phyloP scores from a whole-genome alignment of 2,113 vertebrate genomes.

The Mastomys coucha region DNA sequence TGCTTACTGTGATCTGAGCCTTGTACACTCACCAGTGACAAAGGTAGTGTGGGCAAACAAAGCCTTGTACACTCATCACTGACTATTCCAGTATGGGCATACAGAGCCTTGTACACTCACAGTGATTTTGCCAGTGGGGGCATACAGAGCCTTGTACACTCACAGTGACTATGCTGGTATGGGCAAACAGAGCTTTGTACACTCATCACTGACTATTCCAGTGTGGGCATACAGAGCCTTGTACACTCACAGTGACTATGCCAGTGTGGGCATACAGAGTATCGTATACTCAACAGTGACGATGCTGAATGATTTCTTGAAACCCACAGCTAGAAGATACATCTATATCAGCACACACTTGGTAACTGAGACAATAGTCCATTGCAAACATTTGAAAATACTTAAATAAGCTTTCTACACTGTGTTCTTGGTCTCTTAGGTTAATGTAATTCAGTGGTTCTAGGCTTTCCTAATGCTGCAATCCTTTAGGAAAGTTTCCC shows the following conservation, averaged over 20 bases:
- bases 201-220: no score
- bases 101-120: no score
- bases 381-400: background rate
- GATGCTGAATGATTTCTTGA: background rate
- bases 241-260: no score
- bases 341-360: background rate
- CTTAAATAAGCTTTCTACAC: background rate
- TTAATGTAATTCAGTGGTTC: background rate
- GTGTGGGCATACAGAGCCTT: no score
- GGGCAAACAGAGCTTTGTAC: no score
- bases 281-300: no score
- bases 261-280: background rate
- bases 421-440: background rate
- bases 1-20: rapidly evolving
- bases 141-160: no score
- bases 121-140: no score
- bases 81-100: no score
- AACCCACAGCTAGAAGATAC: background rate
- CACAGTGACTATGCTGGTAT: no score
- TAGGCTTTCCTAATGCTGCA: background rate
- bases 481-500: background rate
- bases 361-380: background rate
- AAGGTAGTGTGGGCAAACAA: background rate
- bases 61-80: no score
- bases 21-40: background rate